Conservation (phyloP, 2,888 invertebrate genomes). For the Andrena hattorfiana region DNA sequence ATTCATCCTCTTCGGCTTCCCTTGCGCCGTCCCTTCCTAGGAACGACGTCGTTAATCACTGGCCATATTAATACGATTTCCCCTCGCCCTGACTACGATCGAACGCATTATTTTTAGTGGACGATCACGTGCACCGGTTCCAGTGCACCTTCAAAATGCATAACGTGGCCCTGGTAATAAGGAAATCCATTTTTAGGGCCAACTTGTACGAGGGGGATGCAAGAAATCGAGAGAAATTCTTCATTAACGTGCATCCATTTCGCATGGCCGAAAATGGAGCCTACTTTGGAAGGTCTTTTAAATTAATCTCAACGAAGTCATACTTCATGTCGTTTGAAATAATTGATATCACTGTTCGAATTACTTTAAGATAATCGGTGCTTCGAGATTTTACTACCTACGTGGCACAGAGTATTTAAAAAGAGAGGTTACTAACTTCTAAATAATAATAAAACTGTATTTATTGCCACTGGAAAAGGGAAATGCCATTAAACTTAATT, state of each 20-base stretch:
- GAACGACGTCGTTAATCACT: conserved; percentile 70
- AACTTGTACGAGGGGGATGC: conserved; percentile 8
- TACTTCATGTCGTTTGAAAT: neutral
- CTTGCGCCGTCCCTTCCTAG: conserved; percentile 28
- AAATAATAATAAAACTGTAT: too few relatives aligned
- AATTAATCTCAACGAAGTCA: neutral
- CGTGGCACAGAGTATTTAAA: too few relatives aligned
- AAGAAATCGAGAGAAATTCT: conserved; percentile 40
- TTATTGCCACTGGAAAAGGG: too few relatives aligned
- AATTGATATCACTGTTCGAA: too few relatives aligned
- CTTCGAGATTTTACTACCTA: too few relatives aligned
- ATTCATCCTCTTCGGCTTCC: conserved; percentile 23
- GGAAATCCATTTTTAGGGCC: conserved; percentile 40
- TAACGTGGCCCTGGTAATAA: conserved; percentile 57
- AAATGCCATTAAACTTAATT: too few relatives aligned
- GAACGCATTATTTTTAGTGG: conserved; percentile 66
- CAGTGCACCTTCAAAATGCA: conserved; percentile 63
- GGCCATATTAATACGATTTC: conserved; percentile 71
- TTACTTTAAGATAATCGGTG: too few relatives aligned
- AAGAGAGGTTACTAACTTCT: too few relatives aligned
- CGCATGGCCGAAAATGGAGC: neutral
- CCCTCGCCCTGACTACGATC: conserved; percentile 50
- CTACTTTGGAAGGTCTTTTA: neutral
- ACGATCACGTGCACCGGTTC: conserved; percentile 64
- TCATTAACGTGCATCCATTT: conserved; percentile 15